Base-by-base conservation (phyloP, 2,113 vertebrate species). In the Capreolus pygargus region DNA sequence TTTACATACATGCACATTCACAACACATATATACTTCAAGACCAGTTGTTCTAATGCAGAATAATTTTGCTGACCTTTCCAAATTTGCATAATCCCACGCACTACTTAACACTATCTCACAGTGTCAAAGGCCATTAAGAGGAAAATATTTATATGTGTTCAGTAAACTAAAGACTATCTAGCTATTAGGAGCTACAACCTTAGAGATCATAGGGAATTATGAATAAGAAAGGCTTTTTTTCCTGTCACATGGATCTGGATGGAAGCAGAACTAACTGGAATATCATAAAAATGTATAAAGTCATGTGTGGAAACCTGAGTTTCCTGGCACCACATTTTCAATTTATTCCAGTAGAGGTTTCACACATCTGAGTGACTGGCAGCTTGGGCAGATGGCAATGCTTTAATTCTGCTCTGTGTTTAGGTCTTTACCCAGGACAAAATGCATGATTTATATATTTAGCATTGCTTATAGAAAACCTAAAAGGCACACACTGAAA, bases 151-250 rank as follows among this genome's bases (percentile, higher is more conserved):
- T 6, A 33, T 15, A 14, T 33, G 16, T 21, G 47, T 21, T 89
- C 45, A 79, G 88, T 23, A 91, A 91, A 95, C 52, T 81, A 94
- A 91, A 55, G 19, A 89, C 78, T 45, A 58, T 30, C 39, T 78
- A 45, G 28, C 78, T 89, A 94, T 70, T 39, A 89, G n/a, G 36
- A 86, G 36, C 33, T 93, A 61, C 7, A 45, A 70, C 47, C 23
- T 85, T 27, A 89, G 89, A 91, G 50, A 82, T 85, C 39, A 87
- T 0, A 16, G 33, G 16, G 13, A 17, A 36, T 95, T 67, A 95
- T 30, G 94, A 96, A 96, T 11, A 78, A 78, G 89, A 86, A 47
- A 78, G 45, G 39, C 50, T 96, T 91, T 74, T 43, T 76, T 94
- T 94, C 83, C 82, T 60, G 30, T 96, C 95, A 86, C 7, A 2